Percentiles rank a stretch among this genome's conserved stretches.
Conservation (phyloP, 2,113 vertebrate species). For the Probosciger aterrimus region DNA sequence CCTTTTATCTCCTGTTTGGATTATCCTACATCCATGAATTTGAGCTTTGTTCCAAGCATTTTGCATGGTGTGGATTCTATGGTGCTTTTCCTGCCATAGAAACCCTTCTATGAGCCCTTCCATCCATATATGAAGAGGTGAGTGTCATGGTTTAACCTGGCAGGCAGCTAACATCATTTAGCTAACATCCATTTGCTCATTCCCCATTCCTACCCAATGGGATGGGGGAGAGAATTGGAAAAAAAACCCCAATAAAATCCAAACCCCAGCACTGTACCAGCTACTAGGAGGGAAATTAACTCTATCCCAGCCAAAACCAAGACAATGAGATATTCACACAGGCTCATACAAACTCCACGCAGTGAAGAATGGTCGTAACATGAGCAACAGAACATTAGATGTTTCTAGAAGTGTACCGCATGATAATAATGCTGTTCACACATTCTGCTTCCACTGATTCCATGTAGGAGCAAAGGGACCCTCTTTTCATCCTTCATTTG, state of each 20-base stretch:
- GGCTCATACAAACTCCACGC: neutral
- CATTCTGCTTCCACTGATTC: neutral
- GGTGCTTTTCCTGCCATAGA: neutral
- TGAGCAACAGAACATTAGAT: neutral
- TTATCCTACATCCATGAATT: neutral
- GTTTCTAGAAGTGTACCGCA: neutral
- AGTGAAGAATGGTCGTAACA: neutral
- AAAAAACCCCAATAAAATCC: neutral
- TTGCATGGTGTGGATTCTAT: neutral
- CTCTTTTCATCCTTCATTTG: neutral
- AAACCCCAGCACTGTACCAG: neutral
- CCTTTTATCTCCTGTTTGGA: neutral
- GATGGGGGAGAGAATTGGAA: neutral
- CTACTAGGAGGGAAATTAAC: neutral
- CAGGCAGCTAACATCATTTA: neutral
- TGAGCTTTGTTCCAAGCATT: neutral
- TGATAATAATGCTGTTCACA: neutral
- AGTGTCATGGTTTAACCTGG: neutral
- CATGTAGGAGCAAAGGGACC: neutral
- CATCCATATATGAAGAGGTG: neutral
- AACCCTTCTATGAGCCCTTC: neutral
- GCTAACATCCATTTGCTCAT: no score
- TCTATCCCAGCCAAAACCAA: neutral
- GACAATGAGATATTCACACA: neutral
- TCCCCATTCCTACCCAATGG: neutral